Base-by-base conservation (phyloP, 2,113 vertebrate species). In the Siniperca chuatsi region DNA sequence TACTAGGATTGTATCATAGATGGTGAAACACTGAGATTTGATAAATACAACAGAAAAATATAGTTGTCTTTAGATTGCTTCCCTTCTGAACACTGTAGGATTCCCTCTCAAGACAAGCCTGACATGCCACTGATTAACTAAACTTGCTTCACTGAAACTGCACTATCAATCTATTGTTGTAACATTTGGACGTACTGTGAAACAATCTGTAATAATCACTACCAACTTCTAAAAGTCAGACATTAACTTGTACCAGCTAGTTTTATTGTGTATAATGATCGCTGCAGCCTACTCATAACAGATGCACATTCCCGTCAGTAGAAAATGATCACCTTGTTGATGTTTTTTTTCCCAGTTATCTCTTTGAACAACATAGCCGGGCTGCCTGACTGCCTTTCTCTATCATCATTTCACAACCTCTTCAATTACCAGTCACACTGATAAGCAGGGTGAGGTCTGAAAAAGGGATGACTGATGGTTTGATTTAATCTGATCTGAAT, bases 361-460 rank as follows among this genome's bases (percentile, higher is more conserved):
- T 76, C 48, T 52, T 40, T 74, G 52, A 78, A 55, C 44, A 29
- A 46, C 46, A 29, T 4, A 48, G 21, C 62, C 0, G 2, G 2
- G 67, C 66, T 79, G 73, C 76, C 40, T 23, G 12, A 18, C 25
- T 33, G 35, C 7, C n/a, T 61, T 12, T 13, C 40, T 65, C 55
- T 62, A n/a, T 40, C 13, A 10, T 75, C 35, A 52, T 3, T 25
- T 78, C 52, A 85, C 65, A 66, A 15, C 20, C 2, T 54, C 52
- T 29, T 75, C 62, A 58, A 8, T 83, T 60, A 84, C 46, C 58
- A n/a, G 66, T 16, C 33, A 6, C 16, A n/a, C 70, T 18, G 88
- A 81, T 77, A 82, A 75, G 76, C 42, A 81, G 77, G 81, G 33
- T 13, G 77, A 65, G 20, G 77, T 61, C 61, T 42, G 23, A 21